These are phyloP conservation scores for Lithophane semibrunnea DNA, from an alignment of 2,888 invertebrate species.

Conservation along the genomic window DNA sequence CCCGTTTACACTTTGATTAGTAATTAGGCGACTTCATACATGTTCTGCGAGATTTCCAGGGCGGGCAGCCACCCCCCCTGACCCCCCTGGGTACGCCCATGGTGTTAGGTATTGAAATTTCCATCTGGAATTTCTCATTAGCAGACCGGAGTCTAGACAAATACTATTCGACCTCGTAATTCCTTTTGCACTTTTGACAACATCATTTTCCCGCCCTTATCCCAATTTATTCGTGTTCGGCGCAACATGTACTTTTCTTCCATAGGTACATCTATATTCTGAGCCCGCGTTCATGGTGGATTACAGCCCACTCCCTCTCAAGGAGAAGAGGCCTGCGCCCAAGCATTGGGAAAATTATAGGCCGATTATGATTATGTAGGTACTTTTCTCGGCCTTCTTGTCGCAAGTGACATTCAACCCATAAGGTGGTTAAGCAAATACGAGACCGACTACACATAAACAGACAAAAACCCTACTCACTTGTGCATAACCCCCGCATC, in stretches of 20 bases:
- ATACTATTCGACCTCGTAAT: background rate
- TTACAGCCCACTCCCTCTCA: background rate
- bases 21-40: no score
- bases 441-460: background rate
- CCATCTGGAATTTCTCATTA: background rate
- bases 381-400: background rate
- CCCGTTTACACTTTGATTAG: no score
- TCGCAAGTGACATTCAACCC: background rate
- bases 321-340: background rate
- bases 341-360: background rate
- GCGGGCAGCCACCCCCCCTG: no score
- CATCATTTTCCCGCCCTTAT: background rate
- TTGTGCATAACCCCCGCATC: conserved; percentile 94
- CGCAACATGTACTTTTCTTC: no score
- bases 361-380: background rate
- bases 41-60: no score
- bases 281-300: background rate
- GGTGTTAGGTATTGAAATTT: no score
- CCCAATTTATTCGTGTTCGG: no score
- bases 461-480: conserved; percentile 77
- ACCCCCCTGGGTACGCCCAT: no score
- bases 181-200: background rate
- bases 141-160: no score
- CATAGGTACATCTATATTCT: background rate
- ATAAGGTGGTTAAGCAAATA: background rate